A percentile compares a stretch with the other conserved stretches of the same genome.
Evolutionary conservation across 2,797 vertebrate species (phyloP).

Genomic region (Parauchenoglanis ngamensis): DNA sequence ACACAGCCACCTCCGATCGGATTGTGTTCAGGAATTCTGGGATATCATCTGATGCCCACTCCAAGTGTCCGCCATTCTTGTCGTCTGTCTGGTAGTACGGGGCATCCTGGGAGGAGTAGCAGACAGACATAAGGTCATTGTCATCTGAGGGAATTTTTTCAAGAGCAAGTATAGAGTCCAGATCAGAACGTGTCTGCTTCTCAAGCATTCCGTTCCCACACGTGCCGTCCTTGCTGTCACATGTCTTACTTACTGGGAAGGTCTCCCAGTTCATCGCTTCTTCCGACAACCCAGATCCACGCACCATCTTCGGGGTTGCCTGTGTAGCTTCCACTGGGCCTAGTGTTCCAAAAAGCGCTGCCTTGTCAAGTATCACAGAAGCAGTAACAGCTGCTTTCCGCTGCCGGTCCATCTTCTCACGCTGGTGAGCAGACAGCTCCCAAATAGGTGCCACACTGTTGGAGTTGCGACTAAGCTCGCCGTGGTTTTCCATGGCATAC

Average conservation of each 20-base stretch:
- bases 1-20: slow-evolving; percentile 74
- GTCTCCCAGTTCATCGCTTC: slow-evolving; percentile 20
- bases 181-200: not conserved
- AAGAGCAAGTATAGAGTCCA: slow-evolving; percentile 32
- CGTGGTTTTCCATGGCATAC: slow-evolving; percentile 83
- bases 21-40: slow-evolving; percentile 86
- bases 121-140: slow-evolving; percentile 15
- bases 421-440: slow-evolving; percentile 81
- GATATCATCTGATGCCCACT: slow-evolving; percentile 91
- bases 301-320: not conserved
- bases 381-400: slow-evolving; percentile 63
- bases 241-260: slow-evolving; percentile 11
- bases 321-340: not conserved
- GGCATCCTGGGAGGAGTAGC: not conserved
- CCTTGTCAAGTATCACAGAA: not conserved
- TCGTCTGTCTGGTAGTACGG: slow-evolving; percentile 54
- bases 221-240: not conserved
- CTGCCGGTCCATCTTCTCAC: slow-evolving; percentile 83
- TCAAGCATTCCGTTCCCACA: slow-evolving; percentile 33
- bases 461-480: slow-evolving; percentile 77
- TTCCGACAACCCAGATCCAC: not conserved
- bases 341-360: not conserved
- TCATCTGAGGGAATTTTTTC: slow-evolving; percentile 14
- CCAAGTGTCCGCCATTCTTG: slow-evolving; percentile 57
- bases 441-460: slow-evolving; percentile 73